A percentile compares a stretch with the other conserved stretches of the same genome.
Conservation (phyloP, 2,797 vertebrate species). For the Tragelaphus oryx region DNA sequence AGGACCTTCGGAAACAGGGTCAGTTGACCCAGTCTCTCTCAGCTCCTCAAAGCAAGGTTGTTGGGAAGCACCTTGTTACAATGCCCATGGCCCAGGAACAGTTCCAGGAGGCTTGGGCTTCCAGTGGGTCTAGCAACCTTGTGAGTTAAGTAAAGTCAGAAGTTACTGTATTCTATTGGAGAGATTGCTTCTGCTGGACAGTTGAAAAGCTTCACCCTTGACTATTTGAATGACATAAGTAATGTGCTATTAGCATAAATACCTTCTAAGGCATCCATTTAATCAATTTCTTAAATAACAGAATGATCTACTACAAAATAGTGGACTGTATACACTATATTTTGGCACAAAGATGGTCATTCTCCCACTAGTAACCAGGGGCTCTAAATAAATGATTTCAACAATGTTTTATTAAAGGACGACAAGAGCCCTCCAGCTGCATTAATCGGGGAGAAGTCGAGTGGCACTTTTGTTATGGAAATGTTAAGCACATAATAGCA, state of each 20-base stretch:
- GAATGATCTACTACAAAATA: slow-evolving; percentile 90
- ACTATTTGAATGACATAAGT: slow-evolving; percentile 79
- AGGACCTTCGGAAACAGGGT: not conserved
- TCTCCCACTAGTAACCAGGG: slow-evolving; percentile 89
- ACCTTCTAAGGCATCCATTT: slow-evolving; percentile 83
- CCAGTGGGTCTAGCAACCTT: not conserved
- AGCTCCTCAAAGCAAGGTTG: not conserved
- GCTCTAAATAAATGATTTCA: slow-evolving; percentile 95
- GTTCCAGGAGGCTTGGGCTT: not conserved
- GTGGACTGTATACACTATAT: slow-evolving; percentile 89
- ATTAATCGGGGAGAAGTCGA: slow-evolving; percentile 99
- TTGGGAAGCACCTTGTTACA: not conserved
- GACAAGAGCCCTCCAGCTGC: slow-evolving; percentile 94
- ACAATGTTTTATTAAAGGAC: slow-evolving; percentile 97
- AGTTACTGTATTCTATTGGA: slow-evolving; percentile 78
- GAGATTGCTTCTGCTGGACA: slow-evolving; percentile 71
- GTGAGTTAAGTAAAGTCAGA: slow-evolving; percentile 53
- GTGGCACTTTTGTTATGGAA: slow-evolving; percentile 99
- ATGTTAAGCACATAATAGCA: slow-evolving; percentile 99
- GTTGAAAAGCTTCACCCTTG: slow-evolving; percentile 78
- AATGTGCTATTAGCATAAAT: slow-evolving; percentile 83
- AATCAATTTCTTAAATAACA: slow-evolving; percentile 86
- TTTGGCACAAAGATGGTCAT: slow-evolving; percentile 88
- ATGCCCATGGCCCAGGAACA: not conserved
- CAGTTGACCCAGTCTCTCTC: not conserved